Base-by-base conservation (phyloP, 2,113 vertebrate species). In the Penelope pileata region DNA sequence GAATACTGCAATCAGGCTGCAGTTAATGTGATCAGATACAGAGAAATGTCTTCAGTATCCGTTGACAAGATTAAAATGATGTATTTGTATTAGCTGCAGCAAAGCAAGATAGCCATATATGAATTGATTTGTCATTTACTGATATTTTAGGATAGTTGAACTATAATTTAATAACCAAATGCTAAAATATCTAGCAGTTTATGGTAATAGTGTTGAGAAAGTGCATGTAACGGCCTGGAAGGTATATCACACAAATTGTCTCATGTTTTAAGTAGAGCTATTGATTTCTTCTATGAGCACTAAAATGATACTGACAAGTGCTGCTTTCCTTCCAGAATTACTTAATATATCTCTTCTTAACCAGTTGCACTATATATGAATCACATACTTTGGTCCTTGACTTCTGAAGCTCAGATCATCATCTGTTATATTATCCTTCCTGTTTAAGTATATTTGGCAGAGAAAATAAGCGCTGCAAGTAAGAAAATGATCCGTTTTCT, bases 261-360 rank as follows among this genome's bases (percentile, higher is more conserved):
- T 45, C 76, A 24, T 79, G 42, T 86, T 91, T 91, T 60, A 83
- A 73, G 73, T 64, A 88, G 73, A 92, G 30, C 76, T 88, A 16
- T 68, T 62, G 24, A 23, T 91, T 91, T 93, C 91, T 77, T 92
- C 40, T 66, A 59, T 83, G 63, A 90, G 75, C 86, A 74, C 86
- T 95, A 54, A 95, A 97, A 90, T 88, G 73, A 56, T 95, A 60
- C 81, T 94, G 95, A 95, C 93, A 97, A 91, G 92, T 50, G 83
- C 90, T 96, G 90, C 81, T 95, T 95, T 97, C 73, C 72, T 80
- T 90, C 81, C 84, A 90, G 66, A 92, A 78, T 81, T 94, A 95
- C 79, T 97, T 93, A 93, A 95, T 93, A 77, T 26, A 59, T 92
- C 90, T 94, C 54, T 79, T 83, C 79, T 66, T 95, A 90, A 82